Percentiles rank a stretch among this genome's conserved stretches.
phyloP scores from a whole-genome alignment of 2,113 vertebrate species.

The Trogon surrucura region DNA sequence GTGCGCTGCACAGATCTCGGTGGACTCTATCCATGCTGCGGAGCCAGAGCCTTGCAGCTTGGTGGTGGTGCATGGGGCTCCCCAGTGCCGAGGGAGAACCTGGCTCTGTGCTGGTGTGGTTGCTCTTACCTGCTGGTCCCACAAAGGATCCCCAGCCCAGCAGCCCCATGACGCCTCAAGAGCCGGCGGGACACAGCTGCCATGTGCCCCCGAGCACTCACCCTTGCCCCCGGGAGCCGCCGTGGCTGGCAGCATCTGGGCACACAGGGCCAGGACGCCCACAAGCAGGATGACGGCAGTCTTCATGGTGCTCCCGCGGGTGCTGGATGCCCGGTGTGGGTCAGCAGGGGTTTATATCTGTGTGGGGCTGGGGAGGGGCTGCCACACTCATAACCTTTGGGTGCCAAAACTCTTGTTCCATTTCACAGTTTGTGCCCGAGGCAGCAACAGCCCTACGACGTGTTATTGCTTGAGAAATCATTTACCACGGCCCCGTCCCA shows the following conservation, averaged over 20 bases:
- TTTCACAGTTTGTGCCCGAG: constrained; percentile 16
- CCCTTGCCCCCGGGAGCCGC: accelerated
- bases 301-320: constrained; percentile 11
- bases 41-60: accelerated
- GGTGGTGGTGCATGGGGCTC: background rate
- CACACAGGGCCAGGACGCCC: constrained; percentile 5
- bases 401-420: background rate
- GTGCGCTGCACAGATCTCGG: accelerated
- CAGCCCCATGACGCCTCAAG: background rate
- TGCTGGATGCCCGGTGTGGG: accelerated
- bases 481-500: background rate
- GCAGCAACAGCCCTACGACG: background rate
- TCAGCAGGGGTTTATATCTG: background rate
- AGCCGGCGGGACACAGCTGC: background rate
- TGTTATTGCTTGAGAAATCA: constrained; percentile 46
- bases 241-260: background rate
- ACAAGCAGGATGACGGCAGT: background rate
- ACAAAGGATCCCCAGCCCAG: accelerated
- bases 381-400: background rate
- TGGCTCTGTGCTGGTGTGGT: background rate
- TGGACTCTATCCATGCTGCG: accelerated
- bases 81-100: background rate
- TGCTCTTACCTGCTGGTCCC: background rate
- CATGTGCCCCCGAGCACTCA: background rate
- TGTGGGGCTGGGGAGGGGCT: background rate